These are phyloP conservation scores for Argyresthia albistria DNA, from an alignment of 2,888 invertebrate species.

Conservation along the genomic window DNA sequence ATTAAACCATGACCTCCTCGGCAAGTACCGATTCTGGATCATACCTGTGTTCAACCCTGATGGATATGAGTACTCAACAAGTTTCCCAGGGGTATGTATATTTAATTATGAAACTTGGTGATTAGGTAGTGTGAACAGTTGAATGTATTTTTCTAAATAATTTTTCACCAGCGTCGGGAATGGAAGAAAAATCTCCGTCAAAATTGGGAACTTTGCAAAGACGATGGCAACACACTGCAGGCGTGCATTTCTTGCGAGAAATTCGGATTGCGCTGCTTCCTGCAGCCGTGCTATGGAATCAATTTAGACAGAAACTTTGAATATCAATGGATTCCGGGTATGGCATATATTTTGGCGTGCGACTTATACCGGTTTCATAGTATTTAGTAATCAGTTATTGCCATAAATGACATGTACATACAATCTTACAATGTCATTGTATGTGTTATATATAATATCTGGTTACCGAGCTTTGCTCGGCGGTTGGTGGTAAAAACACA, in stretches of 20 bases:
- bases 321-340: constrained; percentile 62
- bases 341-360: too few relatives aligned
- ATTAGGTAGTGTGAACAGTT: neutral
- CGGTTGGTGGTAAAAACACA: too few relatives aligned
- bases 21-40: constrained; percentile 55
- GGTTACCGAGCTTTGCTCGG: too few relatives aligned
- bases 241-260: constrained; percentile 33
- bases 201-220: constrained; percentile 43
- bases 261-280: constrained; percentile 43
- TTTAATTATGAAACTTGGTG: neutral
- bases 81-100: constrained; percentile 47
- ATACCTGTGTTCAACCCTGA: constrained; percentile 63
- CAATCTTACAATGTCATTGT: too few relatives aligned
- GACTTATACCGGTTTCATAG: too few relatives aligned
- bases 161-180: constrained; percentile 33
- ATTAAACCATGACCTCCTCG: constrained; percentile 39
- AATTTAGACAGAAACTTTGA: constrained; percentile 62
- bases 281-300: constrained; percentile 53
- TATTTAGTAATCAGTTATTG: too few relatives aligned
- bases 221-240: constrained; percentile 9
- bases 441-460: too few relatives aligned
- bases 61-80: constrained; percentile 61
- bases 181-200: constrained; percentile 59
- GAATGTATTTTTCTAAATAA: neutral
- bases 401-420: too few relatives aligned